Percentiles rank a stretch among this genome's conserved stretches.
Conservation (phyloP, 2,113 vertebrate genomes). For the Heteronetta atricapilla region DNA sequence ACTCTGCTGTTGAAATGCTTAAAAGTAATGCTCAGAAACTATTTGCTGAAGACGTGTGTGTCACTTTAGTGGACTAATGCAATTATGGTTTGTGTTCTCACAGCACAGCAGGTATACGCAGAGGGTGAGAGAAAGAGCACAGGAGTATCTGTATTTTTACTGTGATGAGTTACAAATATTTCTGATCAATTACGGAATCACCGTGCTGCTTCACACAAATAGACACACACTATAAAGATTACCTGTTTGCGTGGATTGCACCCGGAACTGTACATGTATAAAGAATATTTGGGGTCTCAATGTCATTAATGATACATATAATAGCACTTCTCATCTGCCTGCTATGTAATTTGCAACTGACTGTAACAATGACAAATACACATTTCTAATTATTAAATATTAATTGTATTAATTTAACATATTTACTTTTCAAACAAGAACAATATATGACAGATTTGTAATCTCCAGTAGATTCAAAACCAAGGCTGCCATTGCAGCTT, state of each 20-base stretch:
- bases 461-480: background rate
- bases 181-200: background rate
- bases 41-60: background rate
- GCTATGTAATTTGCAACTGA: background rate
- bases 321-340: background rate
- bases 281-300: background rate
- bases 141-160: background rate
- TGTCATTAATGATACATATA: background rate
- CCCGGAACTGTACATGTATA: background rate
- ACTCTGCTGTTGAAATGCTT: background rate
- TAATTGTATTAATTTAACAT: background rate
- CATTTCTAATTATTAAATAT: background rate
- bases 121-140: background rate
- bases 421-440: background rate
- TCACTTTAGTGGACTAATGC: background rate
- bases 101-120: background rate
- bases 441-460: background rate
- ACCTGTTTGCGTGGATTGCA: background rate
- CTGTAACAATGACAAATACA: background rate
- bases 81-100: background rate
- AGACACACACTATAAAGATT: background rate
- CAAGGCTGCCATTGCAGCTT: background rate
- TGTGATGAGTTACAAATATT: background rate
- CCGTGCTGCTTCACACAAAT: background rate
- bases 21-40: background rate